Conservation (phyloP, 2,113 vertebrate species). For the Ancistrus triradiatus region DNA sequence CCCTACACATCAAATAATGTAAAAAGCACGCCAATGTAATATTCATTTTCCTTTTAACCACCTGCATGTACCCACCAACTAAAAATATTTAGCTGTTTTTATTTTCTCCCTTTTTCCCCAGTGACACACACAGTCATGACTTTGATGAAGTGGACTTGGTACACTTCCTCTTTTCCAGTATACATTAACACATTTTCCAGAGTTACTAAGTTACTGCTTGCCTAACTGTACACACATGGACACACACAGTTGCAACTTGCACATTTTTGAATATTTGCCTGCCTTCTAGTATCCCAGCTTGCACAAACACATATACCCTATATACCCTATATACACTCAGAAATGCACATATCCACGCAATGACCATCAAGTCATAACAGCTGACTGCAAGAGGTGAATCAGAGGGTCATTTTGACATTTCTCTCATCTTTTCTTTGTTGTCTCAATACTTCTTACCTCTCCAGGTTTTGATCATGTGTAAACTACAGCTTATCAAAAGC, state of each 20-base stretch:
- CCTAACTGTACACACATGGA: slow-evolving; percentile 1
- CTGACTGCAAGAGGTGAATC: too few species aligned
- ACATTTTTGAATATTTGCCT: background rate
- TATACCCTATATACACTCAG: background rate
- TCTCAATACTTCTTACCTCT: background rate
- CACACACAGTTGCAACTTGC: background rate
- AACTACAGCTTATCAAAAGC: too few species aligned
- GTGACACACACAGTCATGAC: too few species aligned
- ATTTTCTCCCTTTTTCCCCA: too few species aligned
- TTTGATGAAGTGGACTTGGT: slow-evolving; percentile 14
- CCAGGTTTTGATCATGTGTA: too few species aligned
- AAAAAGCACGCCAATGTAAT: too few species aligned
- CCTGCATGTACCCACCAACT: too few species aligned
- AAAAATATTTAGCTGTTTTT: too few species aligned
- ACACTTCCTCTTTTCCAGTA: background rate
- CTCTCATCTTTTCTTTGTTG: background rate
- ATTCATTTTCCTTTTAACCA: too few species aligned
- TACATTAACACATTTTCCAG: slow-evolving; percentile 5
- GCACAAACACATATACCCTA: background rate
- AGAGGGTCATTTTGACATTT: background rate
- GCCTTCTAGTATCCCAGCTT: background rate
- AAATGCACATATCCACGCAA: background rate
- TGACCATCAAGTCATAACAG: too few species aligned
- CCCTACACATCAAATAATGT: too few species aligned
- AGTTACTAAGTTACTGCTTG: background rate